Evolutionary conservation across 2,113 vertebrate genomes (phyloP).

Genomic region (Nothoprocta pentlandii): DNA sequence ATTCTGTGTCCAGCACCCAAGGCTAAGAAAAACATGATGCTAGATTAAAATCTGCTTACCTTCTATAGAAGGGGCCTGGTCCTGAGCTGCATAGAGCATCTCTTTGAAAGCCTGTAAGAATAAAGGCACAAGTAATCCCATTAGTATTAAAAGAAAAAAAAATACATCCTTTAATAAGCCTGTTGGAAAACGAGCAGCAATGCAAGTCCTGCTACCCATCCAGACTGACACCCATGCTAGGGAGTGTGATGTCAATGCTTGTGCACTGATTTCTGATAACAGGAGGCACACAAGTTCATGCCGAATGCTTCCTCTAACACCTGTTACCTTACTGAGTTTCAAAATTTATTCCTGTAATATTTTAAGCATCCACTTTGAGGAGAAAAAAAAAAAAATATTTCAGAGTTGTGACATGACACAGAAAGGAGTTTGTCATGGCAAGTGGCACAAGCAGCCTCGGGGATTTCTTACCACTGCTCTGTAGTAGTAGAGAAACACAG

Average conservation of each 20-base stretch:
- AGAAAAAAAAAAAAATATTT: not conserved
- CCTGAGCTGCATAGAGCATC: conserved; percentile 97
- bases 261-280: not conserved
- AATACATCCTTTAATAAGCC: not conserved
- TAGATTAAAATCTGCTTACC: conserved; percentile 82
- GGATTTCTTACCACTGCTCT: not conserved
- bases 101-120: conserved; percentile 93
- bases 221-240: not conserved
- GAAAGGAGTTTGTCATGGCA: not conserved
- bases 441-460: not conserved
- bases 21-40: conserved; percentile 36
- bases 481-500: not conserved
- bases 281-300: not conserved
- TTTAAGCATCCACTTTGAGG: not conserved
- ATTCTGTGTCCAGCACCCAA: not conserved
- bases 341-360: not conserved
- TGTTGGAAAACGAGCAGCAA: conserved; percentile 49
- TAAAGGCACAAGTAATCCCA: conserved; percentile 25
- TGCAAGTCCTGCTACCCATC: conserved; percentile 28
- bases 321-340: not conserved
- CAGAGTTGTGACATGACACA: not conserved
- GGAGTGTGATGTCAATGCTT: not conserved
- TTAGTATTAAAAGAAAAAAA: not conserved
- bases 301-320: not conserved
- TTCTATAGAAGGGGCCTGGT: conserved; percentile 98